Evolutionary conservation across 2,113 vertebrate genomes (phyloP).

Genomic region (Epinephelus moara): DNA sequence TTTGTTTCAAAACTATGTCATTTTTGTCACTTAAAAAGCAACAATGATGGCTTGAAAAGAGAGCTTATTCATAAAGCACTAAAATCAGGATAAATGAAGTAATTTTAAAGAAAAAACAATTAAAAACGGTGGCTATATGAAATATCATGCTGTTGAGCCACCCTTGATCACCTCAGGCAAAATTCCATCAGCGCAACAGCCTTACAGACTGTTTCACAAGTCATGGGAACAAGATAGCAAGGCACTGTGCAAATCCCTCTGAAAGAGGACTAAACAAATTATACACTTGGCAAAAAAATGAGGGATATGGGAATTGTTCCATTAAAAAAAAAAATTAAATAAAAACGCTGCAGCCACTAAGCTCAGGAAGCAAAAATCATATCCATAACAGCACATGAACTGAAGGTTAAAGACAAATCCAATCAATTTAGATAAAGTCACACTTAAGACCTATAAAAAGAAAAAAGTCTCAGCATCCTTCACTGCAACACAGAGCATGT

Average conservation of each 20-base stretch:
- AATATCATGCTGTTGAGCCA: too few relatives aligned
- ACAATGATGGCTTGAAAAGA: too few relatives aligned
- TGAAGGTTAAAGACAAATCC: conserved; percentile 45
- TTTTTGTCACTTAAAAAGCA: too few relatives aligned
- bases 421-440: conserved; percentile 50
- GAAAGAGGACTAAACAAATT: conserved; percentile 32
- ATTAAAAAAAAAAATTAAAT: neutral
- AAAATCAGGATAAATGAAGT: too few relatives aligned
- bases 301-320: neutral
- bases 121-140: too few relatives aligned
- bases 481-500: neutral
- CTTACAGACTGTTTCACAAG: neutral
- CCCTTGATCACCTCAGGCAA: too few relatives aligned
- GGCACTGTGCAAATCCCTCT: neutral
- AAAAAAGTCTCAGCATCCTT: neutral
- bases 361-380: conserved; percentile 8
- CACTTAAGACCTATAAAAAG: neutral
- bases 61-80: too few relatives aligned
- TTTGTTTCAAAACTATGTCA: too few relatives aligned
- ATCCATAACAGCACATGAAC: neutral
- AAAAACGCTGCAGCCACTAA: conserved; percentile 3
- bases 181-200: too few relatives aligned
- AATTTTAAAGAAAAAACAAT: too few relatives aligned
- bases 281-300: conserved; percentile 6
- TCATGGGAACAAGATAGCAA: neutral